Evolutionary conservation across 2,797 vertebrate genomes (phyloP).

Genomic region (Cuculus canorus): DNA sequence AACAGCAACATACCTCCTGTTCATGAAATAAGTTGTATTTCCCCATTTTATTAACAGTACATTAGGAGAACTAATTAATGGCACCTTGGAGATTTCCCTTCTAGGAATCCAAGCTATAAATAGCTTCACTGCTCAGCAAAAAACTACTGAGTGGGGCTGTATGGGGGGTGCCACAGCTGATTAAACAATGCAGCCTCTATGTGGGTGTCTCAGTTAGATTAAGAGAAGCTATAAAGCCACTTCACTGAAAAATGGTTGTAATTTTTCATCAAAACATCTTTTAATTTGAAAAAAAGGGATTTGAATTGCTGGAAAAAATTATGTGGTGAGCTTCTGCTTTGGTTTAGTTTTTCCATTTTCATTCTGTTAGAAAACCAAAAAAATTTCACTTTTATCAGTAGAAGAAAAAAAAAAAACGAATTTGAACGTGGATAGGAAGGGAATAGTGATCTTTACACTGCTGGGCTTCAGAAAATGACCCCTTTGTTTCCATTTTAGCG

Average conservation of each 20-base stretch:
- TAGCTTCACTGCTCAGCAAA: neutral
- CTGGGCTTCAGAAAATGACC: neutral
- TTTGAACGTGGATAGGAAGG: neutral
- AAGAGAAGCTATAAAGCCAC: constrained; percentile 33
- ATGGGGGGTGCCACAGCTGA: neutral
- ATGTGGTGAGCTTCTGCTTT: neutral
- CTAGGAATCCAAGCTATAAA: constrained; percentile 40
- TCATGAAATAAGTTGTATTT: neutral
- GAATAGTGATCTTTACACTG: neutral
- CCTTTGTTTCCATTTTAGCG: neutral
- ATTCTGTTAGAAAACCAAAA: constrained; percentile 29
- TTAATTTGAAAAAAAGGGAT: constrained; percentile 20
- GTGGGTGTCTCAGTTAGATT: constrained; percentile 14
- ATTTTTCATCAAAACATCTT: constrained; percentile 56
- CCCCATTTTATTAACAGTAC: constrained; percentile 25
- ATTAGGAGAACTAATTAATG: neutral
- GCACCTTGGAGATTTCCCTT: constrained; percentile 37
- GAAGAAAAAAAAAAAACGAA: neutral
- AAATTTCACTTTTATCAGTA: constrained; percentile 31
- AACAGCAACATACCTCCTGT: neutral
- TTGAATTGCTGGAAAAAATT: constrained; percentile 26
- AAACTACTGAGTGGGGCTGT: neutral
- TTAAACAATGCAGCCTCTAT: constrained; percentile 17
- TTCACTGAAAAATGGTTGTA: constrained; percentile 25
- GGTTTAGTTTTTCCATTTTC: neutral